Percentiles rank a stretch among this genome's conserved stretches.
phyloP scores from a whole-genome alignment of 2,888 invertebrate species.

The Syritta pipiens region DNA sequence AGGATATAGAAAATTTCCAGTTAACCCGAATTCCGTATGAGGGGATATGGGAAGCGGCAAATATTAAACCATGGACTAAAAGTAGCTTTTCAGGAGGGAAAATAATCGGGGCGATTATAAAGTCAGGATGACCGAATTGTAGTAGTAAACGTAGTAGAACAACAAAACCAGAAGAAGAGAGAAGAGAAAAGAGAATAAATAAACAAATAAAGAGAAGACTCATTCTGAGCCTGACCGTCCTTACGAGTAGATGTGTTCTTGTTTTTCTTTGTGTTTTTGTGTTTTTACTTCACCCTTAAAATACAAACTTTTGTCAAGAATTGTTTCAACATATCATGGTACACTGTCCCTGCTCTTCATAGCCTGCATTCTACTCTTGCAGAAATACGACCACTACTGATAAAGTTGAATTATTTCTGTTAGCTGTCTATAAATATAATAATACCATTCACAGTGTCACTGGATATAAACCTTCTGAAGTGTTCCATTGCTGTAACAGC shows the following conservation, averaged over 20 bases:
- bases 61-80: constrained; percentile 8
- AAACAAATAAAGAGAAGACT: too few species aligned
- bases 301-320: constrained; percentile 1
- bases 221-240: too few species aligned
- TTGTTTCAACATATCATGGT: constrained; percentile 1
- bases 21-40: constrained; percentile 6
- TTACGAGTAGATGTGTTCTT: too few species aligned
- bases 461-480: background rate
- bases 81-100: too few species aligned
- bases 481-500: background rate
- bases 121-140: background rate
- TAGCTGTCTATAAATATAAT: background rate
- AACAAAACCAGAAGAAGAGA: too few species aligned
- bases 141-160: too few species aligned
- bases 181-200: too few species aligned
- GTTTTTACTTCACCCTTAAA: too few species aligned
- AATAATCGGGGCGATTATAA: background rate
- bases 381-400: background rate
- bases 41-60: constrained; percentile 12
- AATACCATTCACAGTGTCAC: background rate
- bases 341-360: background rate
- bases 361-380: background rate
- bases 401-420: background rate
- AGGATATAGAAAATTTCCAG: constrained; percentile 4
- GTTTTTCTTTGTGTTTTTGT: too few species aligned